Evolutionary conservation across 2,797 vertebrate species (phyloP).

Genomic region (Takifugu ocellatus): DNA sequence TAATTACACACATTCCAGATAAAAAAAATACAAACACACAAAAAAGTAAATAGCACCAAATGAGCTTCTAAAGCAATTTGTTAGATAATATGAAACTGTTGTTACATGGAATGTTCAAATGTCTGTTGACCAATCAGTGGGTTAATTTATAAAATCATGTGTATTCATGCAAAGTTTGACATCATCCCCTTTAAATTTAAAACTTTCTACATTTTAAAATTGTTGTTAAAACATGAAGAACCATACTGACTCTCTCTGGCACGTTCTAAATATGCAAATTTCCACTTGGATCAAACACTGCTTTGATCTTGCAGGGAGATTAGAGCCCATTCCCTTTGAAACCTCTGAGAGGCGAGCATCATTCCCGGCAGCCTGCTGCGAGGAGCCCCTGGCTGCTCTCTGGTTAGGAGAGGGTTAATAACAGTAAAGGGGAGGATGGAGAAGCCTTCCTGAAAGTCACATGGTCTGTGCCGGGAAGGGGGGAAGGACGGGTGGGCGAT

Average conservation of each 20-base stretch:
- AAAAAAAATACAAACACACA: background rate
- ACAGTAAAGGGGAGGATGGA: slow-evolving; percentile 64
- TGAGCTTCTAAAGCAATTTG: background rate
- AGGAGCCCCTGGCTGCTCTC: slow-evolving; percentile 47
- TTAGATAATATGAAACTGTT: background rate
- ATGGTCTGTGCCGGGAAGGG: slow-evolving; percentile 68
- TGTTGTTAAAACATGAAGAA: slow-evolving; percentile 4
- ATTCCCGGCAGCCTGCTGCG: slow-evolving; percentile 43
- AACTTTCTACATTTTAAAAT: too few relatives aligned
- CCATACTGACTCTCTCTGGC: slow-evolving; percentile 30
- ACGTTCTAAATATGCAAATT: slow-evolving; percentile 55
- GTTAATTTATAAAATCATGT: too few relatives aligned
- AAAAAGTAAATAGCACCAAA: background rate
- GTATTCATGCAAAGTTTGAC: too few relatives aligned
- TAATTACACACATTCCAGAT: background rate
- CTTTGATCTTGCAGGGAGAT: slow-evolving; percentile 64
- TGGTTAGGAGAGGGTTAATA: slow-evolving; percentile 69
- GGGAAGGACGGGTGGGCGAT: slow-evolving; percentile 18
- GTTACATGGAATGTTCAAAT: background rate
- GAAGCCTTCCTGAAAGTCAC: slow-evolving; percentile 76
- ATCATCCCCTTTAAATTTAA: too few relatives aligned
- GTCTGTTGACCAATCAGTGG: too few relatives aligned
- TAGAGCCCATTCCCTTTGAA: slow-evolving; percentile 57
- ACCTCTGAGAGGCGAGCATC: slow-evolving; percentile 38
- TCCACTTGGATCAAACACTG: slow-evolving; percentile 52